Conservation (phyloP, 2,888 invertebrate species). For the Euzetes globulus region DNA sequence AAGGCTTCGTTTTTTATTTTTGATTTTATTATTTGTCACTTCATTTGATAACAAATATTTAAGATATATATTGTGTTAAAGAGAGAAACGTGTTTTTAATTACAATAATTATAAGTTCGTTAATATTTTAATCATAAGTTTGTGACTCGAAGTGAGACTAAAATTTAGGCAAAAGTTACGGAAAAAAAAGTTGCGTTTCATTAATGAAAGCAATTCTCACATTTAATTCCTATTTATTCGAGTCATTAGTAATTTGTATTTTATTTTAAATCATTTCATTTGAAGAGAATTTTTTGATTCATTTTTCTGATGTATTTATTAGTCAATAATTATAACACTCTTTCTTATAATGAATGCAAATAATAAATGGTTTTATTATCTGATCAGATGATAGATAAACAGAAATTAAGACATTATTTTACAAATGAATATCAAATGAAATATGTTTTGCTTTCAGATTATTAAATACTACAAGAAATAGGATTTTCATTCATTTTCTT, state of each 20-base stretch:
- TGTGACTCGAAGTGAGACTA: neutral
- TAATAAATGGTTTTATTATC: conserved; percentile 1
- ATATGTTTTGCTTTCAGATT: neutral
- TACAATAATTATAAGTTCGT: conserved; percentile 26
- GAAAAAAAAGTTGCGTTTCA: neutral
- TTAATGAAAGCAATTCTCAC: neutral
- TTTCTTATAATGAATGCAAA: neutral
- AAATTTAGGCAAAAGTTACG: neutral
- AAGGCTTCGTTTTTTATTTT: neutral
- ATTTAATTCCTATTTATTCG: neutral
- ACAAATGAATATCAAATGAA: neutral
- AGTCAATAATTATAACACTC: neutral
- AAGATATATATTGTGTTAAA: neutral
- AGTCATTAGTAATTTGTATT: neutral
- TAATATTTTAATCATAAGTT: conserved; percentile 6
- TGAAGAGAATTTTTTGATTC: no score
- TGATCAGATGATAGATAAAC: neutral
- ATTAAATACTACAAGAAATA: neutral
- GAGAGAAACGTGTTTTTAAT: conserved; percentile 25
- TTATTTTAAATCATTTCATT: conserved; percentile 12
- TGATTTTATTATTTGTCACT: neutral
- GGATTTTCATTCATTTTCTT: neutral
- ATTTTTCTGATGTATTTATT: neutral
- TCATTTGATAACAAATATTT: conserved; percentile 7
- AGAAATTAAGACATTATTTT: conserved; percentile 4